A percentile compares a stretch with the other conserved stretches of the same genome.
These are phyloP conservation scores for Peucedramus taeniatus DNA, from an alignment of 2,113 vertebrate genomes.

Conservation along the genomic window DNA sequence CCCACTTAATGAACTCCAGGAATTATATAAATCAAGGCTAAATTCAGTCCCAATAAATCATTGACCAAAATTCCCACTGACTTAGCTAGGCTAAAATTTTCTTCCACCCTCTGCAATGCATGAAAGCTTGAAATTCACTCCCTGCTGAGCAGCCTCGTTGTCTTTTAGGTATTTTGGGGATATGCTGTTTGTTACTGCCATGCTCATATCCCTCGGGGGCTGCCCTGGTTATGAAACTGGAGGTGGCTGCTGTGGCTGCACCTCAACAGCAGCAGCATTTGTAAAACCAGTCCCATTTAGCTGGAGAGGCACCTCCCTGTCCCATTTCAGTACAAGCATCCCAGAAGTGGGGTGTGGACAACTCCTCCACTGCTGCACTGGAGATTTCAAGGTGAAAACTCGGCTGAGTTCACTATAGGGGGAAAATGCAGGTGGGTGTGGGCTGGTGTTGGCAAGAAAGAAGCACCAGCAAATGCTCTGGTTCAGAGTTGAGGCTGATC, in stretches of 20 bases:
- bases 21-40: neutral
- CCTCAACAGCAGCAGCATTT: neutral
- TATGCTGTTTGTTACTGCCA: neutral
- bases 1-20: neutral
- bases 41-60: neutral
- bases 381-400: neutral
- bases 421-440: neutral
- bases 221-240: neutral
- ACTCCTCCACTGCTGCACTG: neutral
- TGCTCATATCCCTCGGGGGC: neutral
- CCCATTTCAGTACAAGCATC: neutral
- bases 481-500: neutral
- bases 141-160: neutral
- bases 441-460: neutral
- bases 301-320: neutral
- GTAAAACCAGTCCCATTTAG: neutral
- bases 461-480: neutral
- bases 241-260: neutral
- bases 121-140: neutral
- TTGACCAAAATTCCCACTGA: neutral
- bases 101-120: neutral
- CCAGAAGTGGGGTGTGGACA: neutral
- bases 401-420: fast-evolving
- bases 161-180: neutral
- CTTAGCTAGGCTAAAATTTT: neutral